Evolutionary conservation across 2,888 invertebrate genomes (phyloP).

Genomic region (Drosophila falleni): DNA sequence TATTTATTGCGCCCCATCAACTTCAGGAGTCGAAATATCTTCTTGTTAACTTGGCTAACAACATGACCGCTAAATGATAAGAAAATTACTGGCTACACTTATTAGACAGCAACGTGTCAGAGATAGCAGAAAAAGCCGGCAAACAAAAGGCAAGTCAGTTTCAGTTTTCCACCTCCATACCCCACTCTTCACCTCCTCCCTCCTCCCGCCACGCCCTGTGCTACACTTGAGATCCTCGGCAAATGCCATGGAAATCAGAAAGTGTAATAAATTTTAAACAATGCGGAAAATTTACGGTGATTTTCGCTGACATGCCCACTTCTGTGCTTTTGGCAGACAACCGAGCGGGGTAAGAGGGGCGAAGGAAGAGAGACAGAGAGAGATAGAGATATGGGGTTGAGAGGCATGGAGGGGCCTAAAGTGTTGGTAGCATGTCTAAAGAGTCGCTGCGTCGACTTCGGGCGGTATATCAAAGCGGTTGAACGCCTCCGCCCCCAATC

Average conservation of each 20-base stretch:
- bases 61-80: constrained; percentile 68
- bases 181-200: constrained; percentile 12
- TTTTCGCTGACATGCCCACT: constrained; percentile 80
- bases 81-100: constrained; percentile 79
- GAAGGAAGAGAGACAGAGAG: background rate
- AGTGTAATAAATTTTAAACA: constrained; percentile 81
- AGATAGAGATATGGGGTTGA: background rate
- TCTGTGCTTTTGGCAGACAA: constrained; percentile 70
- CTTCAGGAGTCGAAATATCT: constrained; percentile 43
- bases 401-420: constrained; percentile 26
- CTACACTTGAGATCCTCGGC: constrained; percentile 32
- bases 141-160: constrained; percentile 67
- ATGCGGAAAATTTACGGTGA: constrained; percentile 80
- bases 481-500: constrained; percentile 55
- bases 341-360: constrained; percentile 8
- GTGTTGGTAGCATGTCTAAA: constrained; percentile 70
- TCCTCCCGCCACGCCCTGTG: constrained; percentile 2
- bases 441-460: constrained; percentile 49
- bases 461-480: constrained; percentile 77
- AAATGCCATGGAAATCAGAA: constrained; percentile 71
- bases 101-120: constrained; percentile 75
- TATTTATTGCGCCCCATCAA: constrained; percentile 43
- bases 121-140: constrained; percentile 57
- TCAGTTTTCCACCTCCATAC: constrained; percentile 16
- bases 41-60: constrained; percentile 45